Evolutionary conservation across 2,113 vertebrate species (phyloP).

Genomic region (Entosphenus tridentatus): DNA sequence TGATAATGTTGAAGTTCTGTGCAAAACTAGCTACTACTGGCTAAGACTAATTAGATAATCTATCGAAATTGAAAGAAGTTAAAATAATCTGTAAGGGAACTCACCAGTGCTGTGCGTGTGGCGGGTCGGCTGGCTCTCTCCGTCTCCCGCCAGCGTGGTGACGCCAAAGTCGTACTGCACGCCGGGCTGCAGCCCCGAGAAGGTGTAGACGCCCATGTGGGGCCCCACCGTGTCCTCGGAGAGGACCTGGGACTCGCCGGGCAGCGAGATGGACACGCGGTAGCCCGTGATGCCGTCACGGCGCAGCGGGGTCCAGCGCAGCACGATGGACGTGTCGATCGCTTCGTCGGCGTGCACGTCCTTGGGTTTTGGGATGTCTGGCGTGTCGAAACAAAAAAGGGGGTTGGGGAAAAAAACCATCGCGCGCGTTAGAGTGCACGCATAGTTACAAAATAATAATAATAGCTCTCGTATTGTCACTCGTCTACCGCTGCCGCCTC

Average conservation of each 20-base stretch:
- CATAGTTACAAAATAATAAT: neutral
- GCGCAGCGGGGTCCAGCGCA: slow-evolving; percentile 81
- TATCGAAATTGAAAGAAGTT: too few relatives aligned
- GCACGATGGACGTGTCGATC: slow-evolving; percentile 72
- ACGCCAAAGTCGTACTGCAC: slow-evolving; percentile 93
- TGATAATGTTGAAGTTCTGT: too few relatives aligned
- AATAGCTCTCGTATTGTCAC: too few relatives aligned
- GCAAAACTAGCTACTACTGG: too few relatives aligned
- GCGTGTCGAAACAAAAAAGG: slow-evolving; percentile 21
- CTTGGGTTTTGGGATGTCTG: slow-evolving; percentile 72
- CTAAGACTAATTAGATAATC: too few relatives aligned
- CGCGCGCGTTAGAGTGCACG: neutral
- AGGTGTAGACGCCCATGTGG: slow-evolving; percentile 57
- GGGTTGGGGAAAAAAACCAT: neutral
- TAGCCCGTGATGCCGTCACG: slow-evolving; percentile 68
- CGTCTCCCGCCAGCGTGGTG: slow-evolving; percentile 68
- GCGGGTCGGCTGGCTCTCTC: slow-evolving; percentile 64
- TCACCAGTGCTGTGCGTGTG: slow-evolving; percentile 89
- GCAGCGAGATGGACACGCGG: slow-evolving; percentile 68
- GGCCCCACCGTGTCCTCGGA: slow-evolving; percentile 73
- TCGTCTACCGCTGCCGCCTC: too few relatives aligned
- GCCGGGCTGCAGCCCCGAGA: slow-evolving; percentile 76
- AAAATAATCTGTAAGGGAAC: too few relatives aligned
- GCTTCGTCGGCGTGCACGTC: slow-evolving; percentile 76
- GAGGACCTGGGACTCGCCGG: slow-evolving; percentile 74